Base-by-base conservation (phyloP, 2,113 vertebrate genomes). In the Microcebus lehilahytsara region DNA sequence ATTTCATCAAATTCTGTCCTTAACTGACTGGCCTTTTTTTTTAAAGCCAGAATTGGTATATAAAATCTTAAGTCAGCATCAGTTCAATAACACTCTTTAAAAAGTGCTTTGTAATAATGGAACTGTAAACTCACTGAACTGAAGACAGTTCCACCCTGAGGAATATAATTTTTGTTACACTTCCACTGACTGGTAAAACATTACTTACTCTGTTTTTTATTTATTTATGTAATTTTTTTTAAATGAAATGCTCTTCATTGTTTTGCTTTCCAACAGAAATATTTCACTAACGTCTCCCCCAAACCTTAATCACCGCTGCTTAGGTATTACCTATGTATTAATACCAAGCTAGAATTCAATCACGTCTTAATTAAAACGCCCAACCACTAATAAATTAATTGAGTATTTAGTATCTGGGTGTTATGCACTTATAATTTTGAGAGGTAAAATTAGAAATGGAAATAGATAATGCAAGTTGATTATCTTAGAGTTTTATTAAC, bases 391-490 rank as follows among this genome's bases (percentile, higher is more conserved):
- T 94, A 64, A 98, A 97, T 97, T 97, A 97, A 97, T 96, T 91
- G 3, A 64, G 64, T 98, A 85, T 95, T 98, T 97, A 93, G 67
- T 96, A 89, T 95, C 86, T 96, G 72, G 64, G 66, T 90, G 46
- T 81, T 96, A 97, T 9, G 51, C 66, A 88, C 71, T 97, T 97
- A 96, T 1, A 94, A 96, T 69, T 97, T 97, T 96, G 85, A 97
- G 85, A 96, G 37, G 74, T 84, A 95, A 96, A 98, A 97, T 97
- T 98, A 96, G 69, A 98, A 97, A 98, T 51, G 75, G 93, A 97
- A 46, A 71, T 93, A 89, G 42, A 72, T 95, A 91, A 94, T 93
- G 14, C 23, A 66, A 64, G n/a, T 12, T 95, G 72, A 89, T 40
- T 92, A 42, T 78, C 34, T 13, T 91, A 86, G 5, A 22, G n/a